Evolutionary conservation across 2,888 invertebrate genomes (phyloP).

Genomic region (Eubasilissa splendida): DNA sequence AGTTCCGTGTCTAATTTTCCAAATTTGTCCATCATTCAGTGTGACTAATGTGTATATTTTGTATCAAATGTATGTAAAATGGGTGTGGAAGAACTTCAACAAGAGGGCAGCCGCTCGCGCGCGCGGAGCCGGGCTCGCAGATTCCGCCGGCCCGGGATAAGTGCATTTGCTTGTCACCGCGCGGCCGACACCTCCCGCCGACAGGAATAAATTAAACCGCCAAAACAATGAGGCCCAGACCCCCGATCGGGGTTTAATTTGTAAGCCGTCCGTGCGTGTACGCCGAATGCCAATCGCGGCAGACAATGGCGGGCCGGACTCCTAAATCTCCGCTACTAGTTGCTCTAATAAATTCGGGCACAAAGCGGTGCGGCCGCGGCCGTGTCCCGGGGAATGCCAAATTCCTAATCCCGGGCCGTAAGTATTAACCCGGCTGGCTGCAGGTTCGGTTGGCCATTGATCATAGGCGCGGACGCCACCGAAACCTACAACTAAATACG

Average conservation of each 20-base stretch:
- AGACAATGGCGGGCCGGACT: constrained; percentile 21
- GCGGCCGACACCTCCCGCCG: constrained; percentile 62
- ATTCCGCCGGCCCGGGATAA: constrained; percentile 61
- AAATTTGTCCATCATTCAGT: no score
- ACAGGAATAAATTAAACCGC: constrained; percentile 57
- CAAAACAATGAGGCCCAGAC: constrained; percentile 55
- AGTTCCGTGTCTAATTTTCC: no score
- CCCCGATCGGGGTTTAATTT: constrained; percentile 54
- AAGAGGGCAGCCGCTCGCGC: not conserved
- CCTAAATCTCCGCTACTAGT: constrained; percentile 43
- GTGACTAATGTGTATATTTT: no score
- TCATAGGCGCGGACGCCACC: not conserved
- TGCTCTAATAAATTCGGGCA: constrained; percentile 51
- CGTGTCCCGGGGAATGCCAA: constrained; percentile 12
- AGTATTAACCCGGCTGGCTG: not conserved
- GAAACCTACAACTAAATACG: no score
- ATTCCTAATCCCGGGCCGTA: constrained; percentile 29
- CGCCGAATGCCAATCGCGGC: constrained; percentile 35
- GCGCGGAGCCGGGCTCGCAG: not conserved
- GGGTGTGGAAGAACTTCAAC: no score
- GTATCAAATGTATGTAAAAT: no score
- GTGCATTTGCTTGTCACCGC: constrained; percentile 74
- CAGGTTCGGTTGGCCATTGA: not conserved
- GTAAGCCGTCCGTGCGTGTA: constrained; percentile 47
- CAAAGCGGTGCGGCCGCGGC: not conserved